Base-by-base conservation (phyloP, 1,140 invertebrate genomes). In the Berghia stephanieae region DNA sequence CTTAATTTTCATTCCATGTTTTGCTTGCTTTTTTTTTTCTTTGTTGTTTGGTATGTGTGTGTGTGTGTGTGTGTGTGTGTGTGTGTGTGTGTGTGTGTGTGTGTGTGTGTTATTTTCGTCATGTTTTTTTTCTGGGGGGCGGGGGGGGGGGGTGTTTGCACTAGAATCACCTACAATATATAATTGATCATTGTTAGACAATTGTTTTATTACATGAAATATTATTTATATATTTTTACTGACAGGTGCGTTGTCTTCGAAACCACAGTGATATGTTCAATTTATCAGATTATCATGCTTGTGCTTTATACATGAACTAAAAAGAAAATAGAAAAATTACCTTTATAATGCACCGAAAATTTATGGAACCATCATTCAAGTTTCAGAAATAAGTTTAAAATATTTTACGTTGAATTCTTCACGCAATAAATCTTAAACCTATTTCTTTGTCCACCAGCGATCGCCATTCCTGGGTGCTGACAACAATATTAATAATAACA, bases 231-330 rank as follows among this genome's bases (percentile, higher is more conserved):
- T 60, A 31, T 60, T n/a, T 60, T n/a, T 60, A 31, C 34, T n/a
- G 24, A 31, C 34, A 31, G 24, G 55, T 60, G 55, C 34, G 55
- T 3, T n/a, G 3, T 3, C 34, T 3, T 57, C n/a, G 6, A 16
- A 6, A 6, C 55, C 0, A n/a, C 24, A 1, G 55, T 31, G 55
- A n/a, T n/a, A 31, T 21, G 27, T n/a, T 31, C 24, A 8, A 24
- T 55, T 52, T 73, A 49, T 68, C 73, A 38, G 68, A 75, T 4
- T 76, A 74, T 3, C n/a, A n/a, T n/a, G n/a, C n/a, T n/a, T n/a
- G n/a, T n/a, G n/a, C n/a, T n/a, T n/a, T n/a, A n/a, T n/a, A n/a
- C n/a, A n/a, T n/a, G n/a, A n/a, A n/a, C n/a, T n/a, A n/a, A n/a
- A n/a, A n/a, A n/a, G n/a, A n/a, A n/a, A n/a, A n/a, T n/a, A n/a